Evolutionary conservation across 2,113 vertebrate genomes (phyloP).

Genomic region (Ranitomeya variabilis): DNA sequence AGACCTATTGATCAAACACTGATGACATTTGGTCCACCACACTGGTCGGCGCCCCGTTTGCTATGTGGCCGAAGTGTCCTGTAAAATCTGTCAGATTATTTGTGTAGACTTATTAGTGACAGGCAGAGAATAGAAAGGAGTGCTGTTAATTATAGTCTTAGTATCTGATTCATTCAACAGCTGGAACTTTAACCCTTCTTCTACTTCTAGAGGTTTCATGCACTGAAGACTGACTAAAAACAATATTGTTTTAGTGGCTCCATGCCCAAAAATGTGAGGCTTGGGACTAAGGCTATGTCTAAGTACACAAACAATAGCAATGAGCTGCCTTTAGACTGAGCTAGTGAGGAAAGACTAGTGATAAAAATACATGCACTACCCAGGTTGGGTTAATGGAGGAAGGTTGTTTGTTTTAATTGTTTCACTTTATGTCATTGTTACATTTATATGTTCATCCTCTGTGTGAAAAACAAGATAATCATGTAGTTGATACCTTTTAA

Average conservation of each 20-base stretch:
- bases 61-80: not conserved
- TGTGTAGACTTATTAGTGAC: not conserved
- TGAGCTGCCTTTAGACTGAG: not conserved
- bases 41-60: too few relatives aligned
- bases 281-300: not conserved
- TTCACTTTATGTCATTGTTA: not conserved
- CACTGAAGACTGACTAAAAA: not conserved
- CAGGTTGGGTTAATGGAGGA: not conserved
- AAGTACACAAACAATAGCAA: constrained; percentile 42
- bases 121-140: not conserved
- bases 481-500: too few relatives aligned
- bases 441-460: not conserved
- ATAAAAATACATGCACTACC: not conserved
- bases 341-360: not conserved
- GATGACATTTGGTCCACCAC: too few relatives aligned
- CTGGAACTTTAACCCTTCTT: constrained; percentile 1
- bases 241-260: constrained; percentile 29
- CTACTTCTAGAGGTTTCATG: not conserved
- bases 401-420: constrained; percentile 1
- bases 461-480: too few relatives aligned
- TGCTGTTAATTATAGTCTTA: not conserved
- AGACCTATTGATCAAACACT: too few relatives aligned
- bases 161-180: constrained; percentile 2
- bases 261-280: constrained; percentile 25
- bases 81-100: not conserved